Evolutionary conservation across 1,140 invertebrate species (phyloP).

Genomic region (Neelides sp.): DNA sequence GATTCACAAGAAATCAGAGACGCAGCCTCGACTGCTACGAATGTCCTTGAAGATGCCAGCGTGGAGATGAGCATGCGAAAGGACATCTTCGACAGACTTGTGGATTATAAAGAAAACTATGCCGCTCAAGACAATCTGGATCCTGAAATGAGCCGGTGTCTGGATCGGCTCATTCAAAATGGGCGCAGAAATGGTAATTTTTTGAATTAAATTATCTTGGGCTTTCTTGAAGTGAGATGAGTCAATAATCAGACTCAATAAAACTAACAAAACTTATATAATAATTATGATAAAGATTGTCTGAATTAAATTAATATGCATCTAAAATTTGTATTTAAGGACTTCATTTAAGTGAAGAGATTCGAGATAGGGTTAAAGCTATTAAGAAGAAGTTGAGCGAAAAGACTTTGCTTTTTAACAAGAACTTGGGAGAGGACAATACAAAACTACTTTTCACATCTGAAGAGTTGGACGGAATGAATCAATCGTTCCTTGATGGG

Average conservation of each 20-base stretch:
- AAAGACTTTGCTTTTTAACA: slow-evolving; percentile 40
- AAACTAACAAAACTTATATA: no score
- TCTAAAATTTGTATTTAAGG: no score
- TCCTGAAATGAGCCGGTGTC: slow-evolving; percentile 33
- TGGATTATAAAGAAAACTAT: slow-evolving; percentile 35
- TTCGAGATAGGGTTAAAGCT: slow-evolving; percentile 38
- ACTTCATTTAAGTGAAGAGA: slow-evolving; percentile 38
- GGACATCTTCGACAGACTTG: slow-evolving; percentile 42
- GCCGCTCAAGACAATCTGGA: slow-evolving; percentile 30
- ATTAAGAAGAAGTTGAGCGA: slow-evolving; percentile 42
- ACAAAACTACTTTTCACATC: slow-evolving; percentile 40
- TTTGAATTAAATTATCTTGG: not conserved
- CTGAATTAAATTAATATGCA: no score
- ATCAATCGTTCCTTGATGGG: slow-evolving; percentile 38
- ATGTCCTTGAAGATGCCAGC: slow-evolving; percentile 8
- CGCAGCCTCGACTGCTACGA: slow-evolving; percentile 5
- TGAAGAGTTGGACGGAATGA: slow-evolving; percentile 40
- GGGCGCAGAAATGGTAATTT: slow-evolving; percentile 41
- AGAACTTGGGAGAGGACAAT: slow-evolving; percentile 41
- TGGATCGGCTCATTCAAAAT: slow-evolving; percentile 33
- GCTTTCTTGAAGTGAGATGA: not conserved
- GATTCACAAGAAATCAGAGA: slow-evolving; percentile 8
- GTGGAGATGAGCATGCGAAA: slow-evolving; percentile 39
- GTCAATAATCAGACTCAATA: no score
- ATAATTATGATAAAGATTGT: no score